phyloP scores from a whole-genome alignment of 2,113 vertebrate species.

The Egretta garzetta region DNA sequence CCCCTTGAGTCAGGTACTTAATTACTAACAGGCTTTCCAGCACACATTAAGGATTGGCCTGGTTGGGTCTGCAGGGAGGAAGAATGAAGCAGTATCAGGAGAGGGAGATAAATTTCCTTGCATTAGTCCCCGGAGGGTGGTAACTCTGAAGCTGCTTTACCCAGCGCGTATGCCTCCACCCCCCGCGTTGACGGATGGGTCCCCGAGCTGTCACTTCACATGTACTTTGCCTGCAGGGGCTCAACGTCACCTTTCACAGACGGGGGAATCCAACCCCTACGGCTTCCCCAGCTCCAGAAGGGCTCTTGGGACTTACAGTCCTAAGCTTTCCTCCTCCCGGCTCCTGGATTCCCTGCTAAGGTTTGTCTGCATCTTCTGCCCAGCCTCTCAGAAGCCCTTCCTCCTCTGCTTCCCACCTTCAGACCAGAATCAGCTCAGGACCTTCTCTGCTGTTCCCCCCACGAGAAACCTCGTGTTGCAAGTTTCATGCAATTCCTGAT shows the following conservation, averaged over 20 bases:
- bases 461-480: rapidly evolving
- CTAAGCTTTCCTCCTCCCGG: background rate
- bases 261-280: rapidly evolving
- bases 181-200: rapidly evolving
- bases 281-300: background rate
- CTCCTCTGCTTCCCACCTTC: background rate
- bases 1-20: background rate
- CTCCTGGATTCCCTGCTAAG: background rate
- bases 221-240: background rate
- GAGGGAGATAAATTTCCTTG: background rate
- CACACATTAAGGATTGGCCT: background rate
- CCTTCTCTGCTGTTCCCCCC: background rate
- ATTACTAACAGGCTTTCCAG: constrained; percentile 2
- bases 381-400: background rate
- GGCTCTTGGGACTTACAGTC: background rate
- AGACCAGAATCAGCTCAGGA: background rate
- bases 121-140: background rate
- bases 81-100: background rate
- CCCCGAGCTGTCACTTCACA: background rate
- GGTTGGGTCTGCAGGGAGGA: background rate
- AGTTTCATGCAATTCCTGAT: background rate
- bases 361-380: background rate
- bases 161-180: rapidly evolving
- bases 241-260: background rate
- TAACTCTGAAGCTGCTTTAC: background rate